Conservation (phyloP, 2,888 invertebrate genomes). For the Lepidocyrtinus sp. region DNA sequence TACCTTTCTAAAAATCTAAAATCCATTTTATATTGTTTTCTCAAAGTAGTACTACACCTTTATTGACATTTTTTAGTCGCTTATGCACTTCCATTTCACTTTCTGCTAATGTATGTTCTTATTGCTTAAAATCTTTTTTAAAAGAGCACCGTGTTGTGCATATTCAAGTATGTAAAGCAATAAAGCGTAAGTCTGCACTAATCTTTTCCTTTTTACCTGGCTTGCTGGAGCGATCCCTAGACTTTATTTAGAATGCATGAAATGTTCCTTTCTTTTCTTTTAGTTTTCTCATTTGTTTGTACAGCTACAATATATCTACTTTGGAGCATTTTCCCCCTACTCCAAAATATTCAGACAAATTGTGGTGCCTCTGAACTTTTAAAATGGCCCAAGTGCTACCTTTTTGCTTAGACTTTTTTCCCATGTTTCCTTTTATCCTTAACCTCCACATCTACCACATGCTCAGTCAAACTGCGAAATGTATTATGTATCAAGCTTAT, state of each 20-base stretch:
- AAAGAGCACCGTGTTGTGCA: background rate
- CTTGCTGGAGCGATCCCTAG: slow-evolving; percentile 5
- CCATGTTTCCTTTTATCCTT: slow-evolving; percentile 20
- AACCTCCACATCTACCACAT: background rate
- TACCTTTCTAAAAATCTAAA: slow-evolving; percentile 16
- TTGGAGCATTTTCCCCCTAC: background rate
- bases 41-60: slow-evolving; percentile 6
- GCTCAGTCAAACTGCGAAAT: background rate
- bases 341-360: slow-evolving; percentile 13
- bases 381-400: background rate
- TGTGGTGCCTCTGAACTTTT: slow-evolving; percentile 44
- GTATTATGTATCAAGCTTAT: background rate
- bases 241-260: slow-evolving; percentile 52
- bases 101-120: background rate
- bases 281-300: background rate
- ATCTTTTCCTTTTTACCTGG: slow-evolving; percentile 35
- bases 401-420: background rate
- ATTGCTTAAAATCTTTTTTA: background rate
- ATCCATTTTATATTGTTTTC: slow-evolving; percentile 20
- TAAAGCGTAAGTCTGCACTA: slow-evolving; percentile 20
- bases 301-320: background rate
- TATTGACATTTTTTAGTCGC: slow-evolving; percentile 14
- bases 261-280: background rate
- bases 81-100: background rate
- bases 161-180: background rate